These are phyloP conservation scores for Mormoops blainvillei DNA, from an alignment of 2,113 vertebrate genomes.

Conservation along the genomic window DNA sequence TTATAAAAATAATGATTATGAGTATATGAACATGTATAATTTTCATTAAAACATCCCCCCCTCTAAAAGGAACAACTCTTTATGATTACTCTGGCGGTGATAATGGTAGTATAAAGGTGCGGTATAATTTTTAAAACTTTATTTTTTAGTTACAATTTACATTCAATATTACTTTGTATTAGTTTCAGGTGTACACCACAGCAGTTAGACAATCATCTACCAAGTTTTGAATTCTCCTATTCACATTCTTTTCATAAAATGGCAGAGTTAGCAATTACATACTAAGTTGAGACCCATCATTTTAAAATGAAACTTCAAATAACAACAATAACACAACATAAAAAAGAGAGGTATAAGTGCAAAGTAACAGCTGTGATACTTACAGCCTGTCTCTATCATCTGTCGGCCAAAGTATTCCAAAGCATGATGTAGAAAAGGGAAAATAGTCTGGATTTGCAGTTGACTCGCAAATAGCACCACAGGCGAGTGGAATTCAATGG, in stretches of 20 bases:
- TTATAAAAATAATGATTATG: background rate
- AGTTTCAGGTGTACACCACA: background rate
- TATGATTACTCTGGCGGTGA: background rate
- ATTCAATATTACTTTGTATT: background rate
- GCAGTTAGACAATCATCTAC: background rate
- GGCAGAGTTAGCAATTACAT: background rate
- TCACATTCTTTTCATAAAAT: background rate
- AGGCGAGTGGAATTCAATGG: background rate
- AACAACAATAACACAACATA: background rate
- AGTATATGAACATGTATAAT: background rate
- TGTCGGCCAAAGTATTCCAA: background rate
- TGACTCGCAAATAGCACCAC: slow-evolving; percentile 11
- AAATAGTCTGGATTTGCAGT: background rate
- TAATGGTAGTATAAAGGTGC: background rate
- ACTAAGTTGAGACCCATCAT: background rate
- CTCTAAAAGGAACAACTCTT: background rate
- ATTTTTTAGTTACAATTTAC: background rate
- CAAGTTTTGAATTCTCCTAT: background rate
- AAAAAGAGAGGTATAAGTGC: background rate
- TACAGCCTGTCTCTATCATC: background rate
- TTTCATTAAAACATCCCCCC: background rate
- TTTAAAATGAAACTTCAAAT: slow-evolving; percentile 25
- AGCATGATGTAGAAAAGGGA: background rate
- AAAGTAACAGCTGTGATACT: background rate
- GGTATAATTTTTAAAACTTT: background rate